Conservation (phyloP, 2,888 invertebrate species). For the Agrilus cyanescens region DNA sequence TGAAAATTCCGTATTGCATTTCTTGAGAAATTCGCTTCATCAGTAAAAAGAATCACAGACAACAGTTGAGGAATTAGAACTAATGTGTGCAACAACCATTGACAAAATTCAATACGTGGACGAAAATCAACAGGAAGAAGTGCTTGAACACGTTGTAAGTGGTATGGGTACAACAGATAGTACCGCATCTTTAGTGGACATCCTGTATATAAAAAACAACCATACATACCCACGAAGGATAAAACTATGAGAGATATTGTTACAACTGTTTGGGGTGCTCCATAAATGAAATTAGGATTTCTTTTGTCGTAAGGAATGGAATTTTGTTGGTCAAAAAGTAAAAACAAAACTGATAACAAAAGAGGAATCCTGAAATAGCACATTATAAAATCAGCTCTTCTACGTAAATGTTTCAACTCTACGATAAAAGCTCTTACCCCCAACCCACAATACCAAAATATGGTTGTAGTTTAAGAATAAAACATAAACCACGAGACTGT, state of each 20-base stretch:
- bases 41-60: too few species aligned
- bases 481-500: conserved; percentile 72
- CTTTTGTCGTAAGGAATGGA: conserved; percentile 45
- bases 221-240: conserved; percentile 68
- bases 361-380: conserved; percentile 48
- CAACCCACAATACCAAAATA: conserved; percentile 48
- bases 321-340: conserved; percentile 40
- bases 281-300: conserved; percentile 68
- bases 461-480: conserved; percentile 65
- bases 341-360: conserved; percentile 51
- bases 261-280: conserved; percentile 64
- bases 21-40: too few species aligned
- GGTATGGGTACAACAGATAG: too few species aligned
- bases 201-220: too few species aligned
- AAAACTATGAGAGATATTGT: conserved; percentile 64
- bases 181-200: too few species aligned
- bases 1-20: too few species aligned
- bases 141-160: too few species aligned
- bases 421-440: conserved; percentile 36
- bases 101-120: too few species aligned
- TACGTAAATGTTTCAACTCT: background rate
- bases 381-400: background rate
- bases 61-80: too few species aligned
- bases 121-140: too few species aligned
- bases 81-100: too few species aligned